Conservation (phyloP, 2,113 vertebrate species). For the Gasterosteus nipponicus region DNA sequence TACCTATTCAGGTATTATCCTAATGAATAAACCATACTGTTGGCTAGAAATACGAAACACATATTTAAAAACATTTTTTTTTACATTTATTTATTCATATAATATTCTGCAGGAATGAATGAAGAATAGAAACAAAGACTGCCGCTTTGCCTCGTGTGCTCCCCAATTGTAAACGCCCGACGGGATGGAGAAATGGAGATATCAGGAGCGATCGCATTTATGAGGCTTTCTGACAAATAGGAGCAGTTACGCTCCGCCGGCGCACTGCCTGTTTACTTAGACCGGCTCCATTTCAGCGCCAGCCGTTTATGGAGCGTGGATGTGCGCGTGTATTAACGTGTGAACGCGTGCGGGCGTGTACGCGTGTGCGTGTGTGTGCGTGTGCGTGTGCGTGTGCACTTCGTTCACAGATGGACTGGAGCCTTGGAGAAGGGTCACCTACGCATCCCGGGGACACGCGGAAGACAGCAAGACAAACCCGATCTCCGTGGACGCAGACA, state of each 20-base stretch:
- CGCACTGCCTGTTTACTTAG: conserved; percentile 95
- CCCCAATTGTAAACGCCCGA: conserved; percentile 40
- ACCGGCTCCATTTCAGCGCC: conserved; percentile 88
- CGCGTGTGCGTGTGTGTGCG: not conserved
- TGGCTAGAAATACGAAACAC: not conserved
- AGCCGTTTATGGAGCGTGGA: conserved; percentile 57
- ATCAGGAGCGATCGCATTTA: conserved; percentile 92
- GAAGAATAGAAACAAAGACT: conserved; percentile 5
- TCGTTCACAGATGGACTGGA: conserved; percentile 50
- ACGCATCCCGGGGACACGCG: conserved; percentile 4
- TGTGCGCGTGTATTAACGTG: conserved; percentile 66
- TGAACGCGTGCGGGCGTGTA: not conserved
- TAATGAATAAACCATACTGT: not conserved
- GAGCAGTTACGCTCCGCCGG: conserved; percentile 90
- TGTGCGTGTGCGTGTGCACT: conserved; percentile 61
- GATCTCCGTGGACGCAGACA: conserved; percentile 1
- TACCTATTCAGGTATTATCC: not conserved
- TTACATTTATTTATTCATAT: not conserved
- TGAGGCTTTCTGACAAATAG: conserved; percentile 95
- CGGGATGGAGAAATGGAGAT: conserved; percentile 88
- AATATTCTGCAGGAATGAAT: not conserved
- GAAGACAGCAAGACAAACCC: conserved; percentile 9
- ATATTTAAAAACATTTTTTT: not conserved
- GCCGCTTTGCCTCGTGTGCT: conserved; percentile 12
- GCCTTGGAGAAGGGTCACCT: conserved; percentile 77